Percentiles rank a stretch among this genome's conserved stretches.
Evolutionary conservation across 2,797 vertebrate species (phyloP).

Genomic region (Chelonia mydas): DNA sequence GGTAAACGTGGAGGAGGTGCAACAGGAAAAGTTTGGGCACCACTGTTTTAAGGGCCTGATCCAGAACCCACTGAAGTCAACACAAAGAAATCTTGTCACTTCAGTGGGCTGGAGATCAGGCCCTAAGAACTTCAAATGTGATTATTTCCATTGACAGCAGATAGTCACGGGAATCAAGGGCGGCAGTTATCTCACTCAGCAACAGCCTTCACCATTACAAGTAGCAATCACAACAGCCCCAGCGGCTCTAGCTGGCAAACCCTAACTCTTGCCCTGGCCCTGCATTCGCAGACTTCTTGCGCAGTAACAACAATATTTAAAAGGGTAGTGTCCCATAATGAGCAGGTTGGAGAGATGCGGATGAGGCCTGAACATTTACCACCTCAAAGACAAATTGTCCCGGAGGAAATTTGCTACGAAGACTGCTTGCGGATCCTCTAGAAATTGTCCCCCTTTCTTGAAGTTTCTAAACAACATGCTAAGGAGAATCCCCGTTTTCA

Average conservation of each 20-base stretch:
- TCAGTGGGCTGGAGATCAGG: neutral
- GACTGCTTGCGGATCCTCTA: neutral
- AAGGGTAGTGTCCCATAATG: neutral
- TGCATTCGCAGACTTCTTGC: conserved; percentile 10
- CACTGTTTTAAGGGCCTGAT: neutral
- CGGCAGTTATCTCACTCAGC: neutral
- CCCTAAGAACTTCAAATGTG: neutral
- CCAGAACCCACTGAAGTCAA: neutral
- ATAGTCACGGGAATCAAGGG: fast-evolving
- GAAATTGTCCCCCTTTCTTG: neutral
- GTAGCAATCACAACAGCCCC: neutral
- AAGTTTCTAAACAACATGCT: neutral
- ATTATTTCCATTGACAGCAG: conserved; percentile 5
- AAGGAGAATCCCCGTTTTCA: conserved; percentile 13
- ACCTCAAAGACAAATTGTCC: neutral
- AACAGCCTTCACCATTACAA: fast-evolving
- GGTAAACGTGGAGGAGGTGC: no score
- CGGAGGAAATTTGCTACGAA: fast-evolving
- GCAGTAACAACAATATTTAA: neutral
- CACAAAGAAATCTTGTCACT: neutral
- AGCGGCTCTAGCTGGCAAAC: neutral
- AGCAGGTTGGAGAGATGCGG: neutral
- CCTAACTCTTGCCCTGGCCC: conserved; percentile 14
- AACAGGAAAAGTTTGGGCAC: no score
- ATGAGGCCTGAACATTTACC: fast-evolving